Conservation (phyloP, 2,888 invertebrate species). For the Gasteruption jaculator region DNA sequence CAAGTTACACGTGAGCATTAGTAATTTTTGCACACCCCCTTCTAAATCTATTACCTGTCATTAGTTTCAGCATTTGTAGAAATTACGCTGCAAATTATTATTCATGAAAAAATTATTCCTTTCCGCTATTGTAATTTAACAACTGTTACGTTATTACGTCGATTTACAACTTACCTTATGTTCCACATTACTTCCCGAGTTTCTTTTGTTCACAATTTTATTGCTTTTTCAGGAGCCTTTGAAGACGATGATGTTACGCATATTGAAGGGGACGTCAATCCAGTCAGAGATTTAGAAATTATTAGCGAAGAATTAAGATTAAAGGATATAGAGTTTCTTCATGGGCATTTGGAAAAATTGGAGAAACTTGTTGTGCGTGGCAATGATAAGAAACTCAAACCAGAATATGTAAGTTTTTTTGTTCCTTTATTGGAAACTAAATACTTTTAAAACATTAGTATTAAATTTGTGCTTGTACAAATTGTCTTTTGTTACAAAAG, state of each 20-base stretch:
- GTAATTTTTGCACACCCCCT: no score
- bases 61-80: no score
- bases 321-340: conserved; percentile 89
- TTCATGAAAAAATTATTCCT: no score
- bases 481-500: no score
- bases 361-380: conserved; percentile 81
- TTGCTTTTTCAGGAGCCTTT: conserved; percentile 72
- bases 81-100: no score
- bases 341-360: conserved; percentile 77
- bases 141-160: conserved; percentile 8
- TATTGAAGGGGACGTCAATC: conserved; percentile 97
- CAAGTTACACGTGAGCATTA: background rate
- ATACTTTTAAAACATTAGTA: conserved; percentile 3
- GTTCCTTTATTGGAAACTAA: background rate
- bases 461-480: conserved; percentile 3
- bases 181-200: background rate
- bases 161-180: conserved; percentile 6
- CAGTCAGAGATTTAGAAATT: conserved; percentile 93
- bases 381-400: conserved; percentile 89
- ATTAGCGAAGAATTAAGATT: conserved; percentile 92
- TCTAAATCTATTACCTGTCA: no score
- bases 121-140: no score
- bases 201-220: conserved; percentile 9
- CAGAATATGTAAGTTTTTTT: conserved; percentile 89
- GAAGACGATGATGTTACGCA: conserved; percentile 98